Evolutionary conservation across 2,113 vertebrate species (phyloP).

Genomic region (Rynchops niger): DNA sequence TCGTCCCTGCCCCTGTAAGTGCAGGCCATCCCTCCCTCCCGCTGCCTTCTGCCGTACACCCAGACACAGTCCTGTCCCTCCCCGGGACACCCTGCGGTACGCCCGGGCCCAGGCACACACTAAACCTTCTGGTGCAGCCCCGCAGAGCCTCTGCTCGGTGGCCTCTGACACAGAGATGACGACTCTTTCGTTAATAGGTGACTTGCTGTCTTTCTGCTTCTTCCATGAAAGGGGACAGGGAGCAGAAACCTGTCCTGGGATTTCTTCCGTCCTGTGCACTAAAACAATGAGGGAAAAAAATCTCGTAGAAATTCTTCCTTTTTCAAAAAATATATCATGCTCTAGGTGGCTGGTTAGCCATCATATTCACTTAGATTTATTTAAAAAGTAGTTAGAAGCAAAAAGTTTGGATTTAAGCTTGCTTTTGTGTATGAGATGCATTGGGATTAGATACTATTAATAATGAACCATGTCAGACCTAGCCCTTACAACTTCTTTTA

Average conservation of each 20-base stretch:
- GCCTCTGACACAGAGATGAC: not conserved
- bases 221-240: not conserved
- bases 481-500: not conserved
- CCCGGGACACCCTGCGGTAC: rapidly evolving
- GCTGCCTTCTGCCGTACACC: not conserved
- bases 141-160: not conserved
- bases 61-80: not conserved
- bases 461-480: not conserved
- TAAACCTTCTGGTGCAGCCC: not conserved
- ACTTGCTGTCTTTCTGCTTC: not conserved
- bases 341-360: not conserved
- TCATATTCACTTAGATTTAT: not conserved
- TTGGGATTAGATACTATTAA: not conserved
- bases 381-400: not conserved
- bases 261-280: not conserved
- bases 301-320: not conserved
- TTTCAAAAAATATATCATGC: rapidly evolving
- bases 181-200: not conserved
- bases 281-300: not conserved
- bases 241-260: not conserved
- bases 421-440: not conserved
- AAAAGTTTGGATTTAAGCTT: not conserved
- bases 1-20: too few species aligned
- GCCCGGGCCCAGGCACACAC: not conserved
- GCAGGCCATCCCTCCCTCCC: not conserved